Percentiles rank a stretch among this genome's conserved stretches.
Conservation (phyloP, 2,797 vertebrate genomes). For the Enteromius paludinosus region DNA sequence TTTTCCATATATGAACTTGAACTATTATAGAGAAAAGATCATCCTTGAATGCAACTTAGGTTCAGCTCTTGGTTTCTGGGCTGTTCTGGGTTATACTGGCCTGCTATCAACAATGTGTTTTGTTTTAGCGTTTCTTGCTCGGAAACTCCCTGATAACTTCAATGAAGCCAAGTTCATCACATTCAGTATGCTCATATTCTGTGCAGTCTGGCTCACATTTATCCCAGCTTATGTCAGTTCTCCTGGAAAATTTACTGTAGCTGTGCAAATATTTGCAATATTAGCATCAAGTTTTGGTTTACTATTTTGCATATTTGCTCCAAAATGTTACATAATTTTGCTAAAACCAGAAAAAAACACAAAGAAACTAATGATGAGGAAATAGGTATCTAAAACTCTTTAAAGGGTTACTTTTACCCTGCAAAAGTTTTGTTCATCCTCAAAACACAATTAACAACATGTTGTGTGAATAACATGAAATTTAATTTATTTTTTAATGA, state of each 20-base stretch:
- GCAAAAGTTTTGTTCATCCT: too few species aligned
- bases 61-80: constrained; percentile 11
- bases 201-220: constrained; percentile 12
- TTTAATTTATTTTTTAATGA: too few species aligned
- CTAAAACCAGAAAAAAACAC: too few species aligned
- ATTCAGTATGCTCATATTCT: constrained; percentile 24
- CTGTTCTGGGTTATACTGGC: constrained; percentile 8
- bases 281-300: constrained; percentile 58
- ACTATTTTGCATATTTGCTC: constrained; percentile 60
- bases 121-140: constrained; percentile 1
- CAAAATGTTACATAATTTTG: too few species aligned
- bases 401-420: too few species aligned
- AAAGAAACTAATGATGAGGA: too few species aligned
- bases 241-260: constrained; percentile 52
- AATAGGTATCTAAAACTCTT: too few species aligned
- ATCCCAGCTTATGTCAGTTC: constrained; percentile 14
- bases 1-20: constrained; percentile 52
- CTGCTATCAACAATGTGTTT: too few species aligned
- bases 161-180: constrained; percentile 27
- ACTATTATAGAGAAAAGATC: background rate
- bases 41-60: constrained; percentile 55
- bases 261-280: constrained; percentile 63
- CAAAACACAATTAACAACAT: too few species aligned
- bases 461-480: too few species aligned
- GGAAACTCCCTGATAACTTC: constrained; percentile 3